Conservation (phyloP, 92 coral and sea anemone genomes). For the Zoanthus sociatus region DNA sequence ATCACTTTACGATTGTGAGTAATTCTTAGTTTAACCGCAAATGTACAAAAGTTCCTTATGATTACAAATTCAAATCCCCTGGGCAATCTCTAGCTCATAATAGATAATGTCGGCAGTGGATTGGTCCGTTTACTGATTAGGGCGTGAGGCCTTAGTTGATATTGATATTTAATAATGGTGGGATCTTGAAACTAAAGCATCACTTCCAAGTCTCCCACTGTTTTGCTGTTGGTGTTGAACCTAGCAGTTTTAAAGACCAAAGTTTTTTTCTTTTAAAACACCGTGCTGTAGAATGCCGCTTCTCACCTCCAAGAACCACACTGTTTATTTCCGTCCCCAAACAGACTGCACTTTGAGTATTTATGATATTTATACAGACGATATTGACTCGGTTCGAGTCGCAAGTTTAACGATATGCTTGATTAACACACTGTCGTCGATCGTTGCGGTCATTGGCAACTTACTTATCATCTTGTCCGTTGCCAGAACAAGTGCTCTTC, state of each 20-base stretch:
- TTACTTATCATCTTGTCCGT: conserved; percentile 5
- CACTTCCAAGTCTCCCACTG: no score
- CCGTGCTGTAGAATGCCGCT: not conserved
- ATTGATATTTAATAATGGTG: no score
- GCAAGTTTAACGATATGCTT: conserved; percentile 9
- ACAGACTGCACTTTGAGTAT: conserved; percentile 25
- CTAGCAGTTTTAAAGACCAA: not conserved
- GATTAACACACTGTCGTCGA: conserved; percentile 12
- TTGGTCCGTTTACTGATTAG: no score
- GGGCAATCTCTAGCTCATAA: no score
- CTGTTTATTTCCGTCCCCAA: not conserved
- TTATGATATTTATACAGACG: conserved; percentile 28
- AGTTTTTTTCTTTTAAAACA: not conserved
- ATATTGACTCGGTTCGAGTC: conserved; percentile 4
- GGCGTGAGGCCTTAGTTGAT: no score
- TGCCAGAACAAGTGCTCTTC: not conserved
- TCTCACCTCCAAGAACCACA: not conserved
- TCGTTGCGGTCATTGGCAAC: conserved; percentile 15
- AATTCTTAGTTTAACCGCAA: no score
- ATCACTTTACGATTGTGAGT: no score
- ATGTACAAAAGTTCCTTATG: no score
- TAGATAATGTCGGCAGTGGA: no score
- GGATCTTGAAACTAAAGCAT: no score
- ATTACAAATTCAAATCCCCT: no score
- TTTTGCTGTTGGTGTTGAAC: no score